Conservation (phyloP, 2,888 invertebrate species). For the Emesis furor region DNA sequence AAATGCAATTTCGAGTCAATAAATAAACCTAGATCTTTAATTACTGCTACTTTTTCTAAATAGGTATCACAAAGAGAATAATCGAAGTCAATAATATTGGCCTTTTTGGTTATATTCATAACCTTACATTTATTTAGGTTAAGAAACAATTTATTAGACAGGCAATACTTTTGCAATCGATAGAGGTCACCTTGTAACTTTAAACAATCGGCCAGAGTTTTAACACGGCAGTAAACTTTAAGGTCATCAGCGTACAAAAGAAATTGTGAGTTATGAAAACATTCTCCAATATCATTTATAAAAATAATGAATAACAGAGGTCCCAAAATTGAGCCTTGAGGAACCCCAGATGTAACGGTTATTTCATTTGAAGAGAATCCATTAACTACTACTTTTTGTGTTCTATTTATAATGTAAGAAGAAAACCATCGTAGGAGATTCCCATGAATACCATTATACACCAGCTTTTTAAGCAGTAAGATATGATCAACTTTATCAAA, state of each 20-base stretch:
- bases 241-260: constrained; percentile 28
- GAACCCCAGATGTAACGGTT: background rate
- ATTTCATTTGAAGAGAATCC: constrained; percentile 2
- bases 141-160: constrained; percentile 33
- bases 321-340: no score
- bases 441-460: constrained; percentile 6
- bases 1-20: no score
- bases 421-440: constrained; percentile 8
- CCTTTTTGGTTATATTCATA: constrained; percentile 4
- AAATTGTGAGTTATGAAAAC: background rate
- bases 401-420: constrained; percentile 15
- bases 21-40: no score
- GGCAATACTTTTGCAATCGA: background rate
- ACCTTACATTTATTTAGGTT: constrained; percentile 16
- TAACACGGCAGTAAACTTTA: constrained; percentile 4
- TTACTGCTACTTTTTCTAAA: no score
- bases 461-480: background rate
- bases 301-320: no score
- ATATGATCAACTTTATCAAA: background rate
- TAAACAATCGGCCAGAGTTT: background rate
- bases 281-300: no score
- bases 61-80: background rate
- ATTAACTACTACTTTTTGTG: constrained; percentile 17
- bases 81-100: background rate
- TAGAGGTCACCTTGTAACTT: background rate